Evolutionary conservation across 2,113 vertebrate genomes (phyloP), one percentile per base, ranked within the genome.

Genomic region (Phylloscopus whistleri): DNA sequence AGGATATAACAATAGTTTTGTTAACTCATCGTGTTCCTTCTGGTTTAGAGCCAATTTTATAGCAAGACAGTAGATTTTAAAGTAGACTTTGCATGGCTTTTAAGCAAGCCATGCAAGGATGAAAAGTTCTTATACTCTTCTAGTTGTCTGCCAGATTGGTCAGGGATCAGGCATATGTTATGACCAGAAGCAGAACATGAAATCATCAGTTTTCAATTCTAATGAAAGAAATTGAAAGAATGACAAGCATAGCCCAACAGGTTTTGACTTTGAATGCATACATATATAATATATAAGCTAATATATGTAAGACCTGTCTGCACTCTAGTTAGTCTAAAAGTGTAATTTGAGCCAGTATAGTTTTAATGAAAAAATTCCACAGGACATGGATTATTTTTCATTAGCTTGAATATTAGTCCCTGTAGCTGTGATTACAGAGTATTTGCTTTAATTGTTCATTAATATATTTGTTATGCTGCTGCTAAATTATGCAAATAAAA

Each of bases 361-460:
- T 1, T 74, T 64, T 62, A 83, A 70, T 30, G 6, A 31, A 88
- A 94, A 90, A 80, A 60, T 17, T 88, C n/a, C 11, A 53, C 16
- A 51, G 7, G 41, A 51, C 0, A 0, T n/a, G 15, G 26, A 73
- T 33, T 72, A 39, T 16, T 86, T 88, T 94, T 87, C 24, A 49
- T 78, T 92, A 69, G 3, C 7, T 51, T 82, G 17, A 89, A 68
- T 30, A n/a, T 58, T 74, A 89, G 26, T 68, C 33, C 9, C 37
- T 72, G 23, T 37, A 85, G 11, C 31, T 78, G 21, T 1, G 24
- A 46, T 77, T 31, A 86, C 31, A 81, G 23, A 21, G 70, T 69
- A 49, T 78, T 49, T 67, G 53, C 24, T 88, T 92, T 79, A 95
- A 96, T 94, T 22, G 30, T 93, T 91, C 49, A 92, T 91, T 82